Conservation (phyloP, 2,113 vertebrate species). For the Crocuta crocuta region DNA sequence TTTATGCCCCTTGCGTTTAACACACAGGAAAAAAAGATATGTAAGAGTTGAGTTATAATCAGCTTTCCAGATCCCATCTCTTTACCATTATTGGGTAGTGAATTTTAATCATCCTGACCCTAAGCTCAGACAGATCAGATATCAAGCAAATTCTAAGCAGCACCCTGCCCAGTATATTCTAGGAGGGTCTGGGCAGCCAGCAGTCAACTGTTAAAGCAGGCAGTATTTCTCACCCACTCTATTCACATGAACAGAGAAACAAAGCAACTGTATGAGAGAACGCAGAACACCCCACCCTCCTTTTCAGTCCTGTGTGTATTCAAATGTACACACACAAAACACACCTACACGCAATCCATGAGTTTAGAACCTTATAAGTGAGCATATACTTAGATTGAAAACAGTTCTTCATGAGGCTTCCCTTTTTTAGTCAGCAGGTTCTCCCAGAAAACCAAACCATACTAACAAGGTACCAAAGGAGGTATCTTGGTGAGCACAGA, state of each 20-base stretch:
- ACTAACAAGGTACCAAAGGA: background rate
- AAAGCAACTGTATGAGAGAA: background rate
- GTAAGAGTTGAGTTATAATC: background rate
- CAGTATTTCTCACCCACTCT: accelerated
- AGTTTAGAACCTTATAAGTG: accelerated
- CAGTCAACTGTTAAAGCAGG: background rate
- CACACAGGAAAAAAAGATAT: background rate
- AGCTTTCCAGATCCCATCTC: background rate
- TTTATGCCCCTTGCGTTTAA: background rate
- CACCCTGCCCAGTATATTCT: background rate
- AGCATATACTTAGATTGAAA: background rate
- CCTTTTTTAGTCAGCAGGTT: background rate
- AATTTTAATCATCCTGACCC: background rate
- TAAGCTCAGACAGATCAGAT: background rate
- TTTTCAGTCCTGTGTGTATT: background rate
- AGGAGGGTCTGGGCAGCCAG: background rate
- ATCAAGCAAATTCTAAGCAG: background rate
- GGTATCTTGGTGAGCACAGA: background rate
- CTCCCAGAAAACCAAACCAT: background rate
- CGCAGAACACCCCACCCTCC: background rate
- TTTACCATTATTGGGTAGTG: background rate
- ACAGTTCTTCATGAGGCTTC: background rate
- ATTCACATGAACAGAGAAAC: background rate
- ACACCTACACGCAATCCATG: background rate
- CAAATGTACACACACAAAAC: background rate